Evolutionary conservation across 1,140 invertebrate species (phyloP), one percentile per base, ranked within the genome.

Genomic region (Plodia interpunctella): DNA sequence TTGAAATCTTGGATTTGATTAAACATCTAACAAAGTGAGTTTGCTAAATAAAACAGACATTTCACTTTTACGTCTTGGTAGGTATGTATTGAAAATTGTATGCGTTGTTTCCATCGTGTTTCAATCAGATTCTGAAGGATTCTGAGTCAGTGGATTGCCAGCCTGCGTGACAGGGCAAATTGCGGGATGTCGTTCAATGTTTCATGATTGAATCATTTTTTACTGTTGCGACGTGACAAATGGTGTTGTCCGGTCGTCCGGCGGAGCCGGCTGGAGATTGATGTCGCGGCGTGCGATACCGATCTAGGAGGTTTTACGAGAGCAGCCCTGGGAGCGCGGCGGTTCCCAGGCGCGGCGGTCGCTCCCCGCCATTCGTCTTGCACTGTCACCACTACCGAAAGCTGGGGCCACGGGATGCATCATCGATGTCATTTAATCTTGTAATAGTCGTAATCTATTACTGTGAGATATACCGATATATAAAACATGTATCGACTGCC

Each of bases 211-310:
- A 38, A 62, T 75, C 68, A 78, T 80, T 77, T 75, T 80, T 80
- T 74, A 80, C 64, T 60, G 38, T 52, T 57, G 62, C n/a, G 55
- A 49, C 61, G 70, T 78, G 77, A 80, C 72, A 75, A 78, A 80
- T 73, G 79, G 72, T 70, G 64, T 54, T 54, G 30, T 32, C 17
- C 49, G 18, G 57, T 35, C 28, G 52, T 56, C 60, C 55, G 49
- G 49, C 49, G 20, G 51, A 20, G 19, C 4, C 20, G 51, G 20
- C 51, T 10, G 51, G 76, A 82, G 77, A 82, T 82, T 76, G 77
- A 82, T 82, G 75, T 72, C 65, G 70, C 61, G 59, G 67, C 35
- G 57, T 15, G 66, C 66, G 76, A 80, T 82, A 81, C 60, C 60
- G 72, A 78, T 82, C 78, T 71, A 64, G 60, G 62, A 50, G 57